phyloP scores from a whole-genome alignment of 2,797 vertebrate genomes.

The Poeciliopsis turneri region DNA sequence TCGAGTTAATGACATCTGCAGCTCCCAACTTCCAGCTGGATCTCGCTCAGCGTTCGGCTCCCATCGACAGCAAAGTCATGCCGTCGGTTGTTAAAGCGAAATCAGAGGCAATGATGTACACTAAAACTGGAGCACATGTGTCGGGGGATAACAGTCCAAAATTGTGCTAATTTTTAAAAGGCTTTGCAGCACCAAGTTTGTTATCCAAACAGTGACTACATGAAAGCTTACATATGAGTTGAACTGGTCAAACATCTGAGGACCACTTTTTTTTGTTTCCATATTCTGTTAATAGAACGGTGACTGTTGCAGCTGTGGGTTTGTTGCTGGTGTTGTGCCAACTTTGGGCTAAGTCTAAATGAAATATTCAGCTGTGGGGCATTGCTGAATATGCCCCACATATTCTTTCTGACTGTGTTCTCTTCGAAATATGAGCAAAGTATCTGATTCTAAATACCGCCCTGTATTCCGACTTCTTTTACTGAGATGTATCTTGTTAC shows the following conservation, averaged over 20 bases:
- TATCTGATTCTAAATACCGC: background rate
- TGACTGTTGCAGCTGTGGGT: constrained; percentile 20
- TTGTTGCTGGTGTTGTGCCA: constrained; percentile 32
- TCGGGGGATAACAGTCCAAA: background rate
- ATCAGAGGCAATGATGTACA: constrained; percentile 9
- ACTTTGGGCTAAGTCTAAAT: constrained; percentile 23
- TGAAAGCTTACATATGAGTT: constrained; percentile 4
- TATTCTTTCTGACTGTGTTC: constrained; percentile 3
- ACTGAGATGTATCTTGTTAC: background rate
- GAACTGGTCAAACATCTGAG: background rate
- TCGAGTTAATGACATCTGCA: constrained; percentile 27
- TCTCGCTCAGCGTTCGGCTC: constrained; percentile 10
- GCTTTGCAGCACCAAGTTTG: constrained; percentile 1
- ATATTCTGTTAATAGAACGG: background rate
- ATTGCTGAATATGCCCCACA: too few relatives aligned
- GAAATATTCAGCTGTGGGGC: constrained; percentile 21
- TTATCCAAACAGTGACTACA: constrained; percentile 20
- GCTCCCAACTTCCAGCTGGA: constrained; percentile 30
- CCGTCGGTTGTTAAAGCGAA: constrained; percentile 25
- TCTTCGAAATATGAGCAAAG: background rate
- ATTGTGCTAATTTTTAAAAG: background rate
- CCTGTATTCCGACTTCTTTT: background rate
- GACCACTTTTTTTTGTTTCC: background rate
- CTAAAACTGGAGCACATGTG: constrained; percentile 9
- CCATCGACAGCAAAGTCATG: constrained; percentile 20